Evolutionary conservation across 2,797 vertebrate genomes (phyloP).

Genomic region (Pagetopsis macropterus): DNA sequence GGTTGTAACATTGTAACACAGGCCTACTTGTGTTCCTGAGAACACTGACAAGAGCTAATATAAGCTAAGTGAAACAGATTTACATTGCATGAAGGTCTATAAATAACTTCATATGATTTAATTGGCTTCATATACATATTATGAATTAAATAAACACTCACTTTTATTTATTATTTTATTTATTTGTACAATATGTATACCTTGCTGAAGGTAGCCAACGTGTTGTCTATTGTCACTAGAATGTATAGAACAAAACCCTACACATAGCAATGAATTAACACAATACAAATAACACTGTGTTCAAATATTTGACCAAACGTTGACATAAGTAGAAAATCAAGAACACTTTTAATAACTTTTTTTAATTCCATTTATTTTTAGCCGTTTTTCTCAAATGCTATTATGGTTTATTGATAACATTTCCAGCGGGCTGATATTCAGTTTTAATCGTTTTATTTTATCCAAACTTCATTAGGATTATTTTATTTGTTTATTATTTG

Average conservation of each 20-base stretch:
- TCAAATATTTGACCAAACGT: no score
- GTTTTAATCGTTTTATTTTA: background rate
- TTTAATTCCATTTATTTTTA: no score
- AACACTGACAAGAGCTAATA: background rate
- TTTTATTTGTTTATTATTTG: fast-evolving
- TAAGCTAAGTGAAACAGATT: background rate
- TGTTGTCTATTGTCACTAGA: background rate
- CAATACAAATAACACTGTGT: no score
- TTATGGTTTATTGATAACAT: background rate
- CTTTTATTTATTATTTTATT: background rate
- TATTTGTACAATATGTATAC: background rate
- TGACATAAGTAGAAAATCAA: no score
- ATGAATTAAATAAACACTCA: background rate
- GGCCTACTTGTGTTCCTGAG: background rate
- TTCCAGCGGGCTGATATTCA: background rate
- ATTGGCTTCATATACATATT: background rate
- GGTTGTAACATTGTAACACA: no score
- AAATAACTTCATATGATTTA: background rate
- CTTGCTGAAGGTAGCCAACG: background rate
- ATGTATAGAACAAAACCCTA: no score
- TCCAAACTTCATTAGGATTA: no score
- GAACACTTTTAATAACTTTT: no score
- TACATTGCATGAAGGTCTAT: background rate
- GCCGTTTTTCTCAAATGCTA: background rate
- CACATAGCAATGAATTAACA: no score